Evolutionary conservation across 1,140 invertebrate species (phyloP), one percentile per base, ranked within the genome.

Genomic region (Pseudoatta argentina): DNA sequence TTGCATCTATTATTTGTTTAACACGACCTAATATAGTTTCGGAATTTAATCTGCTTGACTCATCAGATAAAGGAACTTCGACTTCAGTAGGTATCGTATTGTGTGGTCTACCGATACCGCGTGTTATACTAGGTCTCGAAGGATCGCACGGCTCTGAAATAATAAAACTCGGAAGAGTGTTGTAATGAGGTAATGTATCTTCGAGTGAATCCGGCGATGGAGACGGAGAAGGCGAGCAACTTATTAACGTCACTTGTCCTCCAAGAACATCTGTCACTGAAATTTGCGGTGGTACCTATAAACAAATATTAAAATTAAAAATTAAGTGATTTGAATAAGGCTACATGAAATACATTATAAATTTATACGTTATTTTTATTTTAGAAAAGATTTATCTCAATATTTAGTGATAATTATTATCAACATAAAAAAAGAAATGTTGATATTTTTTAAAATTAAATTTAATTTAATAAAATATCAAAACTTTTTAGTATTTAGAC

Each of bases 251-350:
- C 1, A 98, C 96, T 94, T 98, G 97, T 27, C 97, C 97, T n/a
- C 98, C 98, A 53, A 97, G 95, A 83, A 98, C 98, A 93, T 99
- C 98, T 0, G 98, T 99, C 5, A 99, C 96, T 89, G 98, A 98
- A 87, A 99, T 99, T 94, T 98, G 98, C 0, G 98, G 98, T 92
- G 97, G 94, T 90, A 95, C 94, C 93, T 95, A 87, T 12, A 89
- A 91, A n/a, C 18, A 86, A 78, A 88, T 67, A 61, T 30, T 53
- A 16, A 34, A 66, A 77, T 5, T 51, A 18, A 12, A 59, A 14
- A 73, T 55, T 55, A 69, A 48, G 51, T 1, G n/a, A 7, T 67
- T 64, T 18, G 53, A 63, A 8, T 48, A 34, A 61, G 57, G 27
- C 18, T 59, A 21, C 16, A 12, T 12, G n/a, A 3, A 3, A 44